Percentiles rank a stretch among this genome's conserved stretches.
Conservation (phyloP, 2,113 vertebrate species). For the Amphiprion ocellaris region DNA sequence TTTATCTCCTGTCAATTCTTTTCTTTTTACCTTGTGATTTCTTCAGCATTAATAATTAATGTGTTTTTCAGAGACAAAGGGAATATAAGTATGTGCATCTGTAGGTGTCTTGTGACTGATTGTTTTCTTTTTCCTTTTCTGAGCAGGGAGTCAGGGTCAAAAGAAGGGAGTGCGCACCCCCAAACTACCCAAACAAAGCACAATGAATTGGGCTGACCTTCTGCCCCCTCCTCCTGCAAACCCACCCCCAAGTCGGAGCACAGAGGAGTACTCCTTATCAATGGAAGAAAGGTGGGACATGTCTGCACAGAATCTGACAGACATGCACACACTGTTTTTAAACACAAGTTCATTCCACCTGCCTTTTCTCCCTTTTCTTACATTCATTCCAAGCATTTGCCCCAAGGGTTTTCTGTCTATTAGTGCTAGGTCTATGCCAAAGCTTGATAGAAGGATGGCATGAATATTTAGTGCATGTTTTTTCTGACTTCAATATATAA, state of each 20-base stretch:
- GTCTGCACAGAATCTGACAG: slow-evolving; percentile 48
- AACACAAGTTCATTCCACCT: slow-evolving; percentile 16
- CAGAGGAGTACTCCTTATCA: slow-evolving; percentile 91
- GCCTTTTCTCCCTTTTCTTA: slow-evolving; percentile 21
- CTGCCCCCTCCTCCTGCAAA: slow-evolving; percentile 96
- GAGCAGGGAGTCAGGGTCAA: slow-evolving; percentile 96
- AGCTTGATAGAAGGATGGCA: slow-evolving; percentile 61
- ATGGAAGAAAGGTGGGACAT: slow-evolving; percentile 91
- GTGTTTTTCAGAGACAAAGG: slow-evolving; percentile 39
- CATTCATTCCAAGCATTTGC: slow-evolving; percentile 38
- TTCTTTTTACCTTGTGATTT: slow-evolving; percentile 49
- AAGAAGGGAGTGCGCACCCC: slow-evolving; percentile 94
- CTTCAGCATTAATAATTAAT: slow-evolving; percentile 56
- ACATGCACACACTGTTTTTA: slow-evolving; percentile 31
- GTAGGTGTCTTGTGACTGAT: slow-evolving; percentile 49
- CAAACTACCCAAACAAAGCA: slow-evolving; percentile 93
- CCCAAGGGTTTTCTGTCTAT: slow-evolving; percentile 58
- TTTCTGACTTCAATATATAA: slow-evolving; percentile 38
- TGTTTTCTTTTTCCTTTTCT: slow-evolving; percentile 26
- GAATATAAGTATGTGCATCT: slow-evolving; percentile 31
- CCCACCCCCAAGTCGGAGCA: slow-evolving; percentile 90
- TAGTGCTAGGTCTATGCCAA: slow-evolving; percentile 54
- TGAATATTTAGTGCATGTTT: slow-evolving; percentile 73
- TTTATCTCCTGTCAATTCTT: slow-evolving; percentile 55
- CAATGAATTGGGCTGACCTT: slow-evolving; percentile 98